These are phyloP conservation scores for Aproaerema taeniolella DNA, from an alignment of 2,888 invertebrate species.

Conservation along the genomic window DNA sequence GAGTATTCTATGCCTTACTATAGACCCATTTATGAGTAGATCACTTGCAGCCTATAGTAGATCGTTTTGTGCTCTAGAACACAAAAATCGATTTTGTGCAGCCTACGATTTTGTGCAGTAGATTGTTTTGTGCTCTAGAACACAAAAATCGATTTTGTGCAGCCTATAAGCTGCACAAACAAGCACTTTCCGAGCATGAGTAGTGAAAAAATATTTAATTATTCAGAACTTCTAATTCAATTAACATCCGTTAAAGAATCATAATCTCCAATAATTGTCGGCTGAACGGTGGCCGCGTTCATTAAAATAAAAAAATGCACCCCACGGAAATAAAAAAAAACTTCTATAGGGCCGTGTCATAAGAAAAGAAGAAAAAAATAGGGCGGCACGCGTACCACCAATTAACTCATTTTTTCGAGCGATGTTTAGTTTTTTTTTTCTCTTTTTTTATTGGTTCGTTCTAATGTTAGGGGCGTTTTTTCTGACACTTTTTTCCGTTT, in stretches of 20 bases:
- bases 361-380: conserved; percentile 46
- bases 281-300: conserved; percentile 31
- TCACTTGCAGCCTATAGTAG: too few species aligned
- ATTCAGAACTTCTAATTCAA: conserved; percentile 1
- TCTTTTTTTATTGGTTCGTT: conserved; percentile 59
- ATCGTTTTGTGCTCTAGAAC: too few species aligned
- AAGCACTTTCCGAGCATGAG: too few species aligned
- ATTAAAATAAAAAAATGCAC: conserved; percentile 63
- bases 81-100: too few species aligned
- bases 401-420: conserved; percentile 60
- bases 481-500: conserved; percentile 34
- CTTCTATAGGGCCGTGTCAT: conserved; percentile 32
- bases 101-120: too few species aligned
- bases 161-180: too few species aligned
- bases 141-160: too few species aligned
- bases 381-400: conserved; percentile 66
- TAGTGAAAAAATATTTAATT: too few species aligned
- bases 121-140: too few species aligned
- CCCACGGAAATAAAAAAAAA: conserved; percentile 41
- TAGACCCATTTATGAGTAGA: too few species aligned
- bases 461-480: conserved; percentile 58
- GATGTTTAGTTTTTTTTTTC: conserved; percentile 45
- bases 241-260: conserved; percentile 42
- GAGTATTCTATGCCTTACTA: too few species aligned
- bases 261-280: conserved; percentile 61